Conservation (phyloP, 1,140 invertebrate genomes). For the Aphidius ervi region DNA sequence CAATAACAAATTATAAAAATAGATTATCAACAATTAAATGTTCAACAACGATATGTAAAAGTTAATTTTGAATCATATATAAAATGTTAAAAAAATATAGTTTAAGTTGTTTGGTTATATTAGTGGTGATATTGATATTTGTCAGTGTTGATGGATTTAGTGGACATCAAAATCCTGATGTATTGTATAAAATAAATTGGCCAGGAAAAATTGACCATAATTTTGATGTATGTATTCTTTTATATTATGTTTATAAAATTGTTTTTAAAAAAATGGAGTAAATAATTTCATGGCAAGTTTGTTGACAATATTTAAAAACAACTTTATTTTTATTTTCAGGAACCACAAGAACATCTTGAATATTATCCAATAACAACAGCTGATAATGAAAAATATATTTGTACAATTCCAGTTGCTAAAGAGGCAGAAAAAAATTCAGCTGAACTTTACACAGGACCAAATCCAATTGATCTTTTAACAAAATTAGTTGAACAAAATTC, state of each 20-base stretch:
- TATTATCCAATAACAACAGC: conserved; percentile 58
- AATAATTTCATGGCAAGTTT: not conserved
- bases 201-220: conserved; percentile 58
- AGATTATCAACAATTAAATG: not conserved
- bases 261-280: no score
- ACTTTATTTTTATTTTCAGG: conserved; percentile 35
- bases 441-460: conserved; percentile 65
- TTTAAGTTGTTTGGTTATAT: conserved; percentile 21
- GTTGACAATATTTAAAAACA: not conserved
- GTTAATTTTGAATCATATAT: conserved; percentile 2
- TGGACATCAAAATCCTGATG: conserved; percentile 72
- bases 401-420: conserved; percentile 67
- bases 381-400: conserved; percentile 69
- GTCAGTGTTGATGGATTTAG: conserved; percentile 56
- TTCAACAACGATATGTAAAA: conserved; percentile 18
- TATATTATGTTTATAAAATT: no score
- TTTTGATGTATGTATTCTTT: conserved; percentile 44
- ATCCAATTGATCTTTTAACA: conserved; percentile 71
- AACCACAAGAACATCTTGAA: conserved; percentile 52
- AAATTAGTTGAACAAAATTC: conserved; percentile 69
- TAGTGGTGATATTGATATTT: conserved; percentile 18
- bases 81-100: conserved; percentile 29
- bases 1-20: no score
- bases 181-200: conserved; percentile 79
- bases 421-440: conserved; percentile 56